These are phyloP conservation scores for Anabacerthia variegaticeps DNA, from an alignment of 2,797 vertebrate genomes.

Conservation along the genomic window DNA sequence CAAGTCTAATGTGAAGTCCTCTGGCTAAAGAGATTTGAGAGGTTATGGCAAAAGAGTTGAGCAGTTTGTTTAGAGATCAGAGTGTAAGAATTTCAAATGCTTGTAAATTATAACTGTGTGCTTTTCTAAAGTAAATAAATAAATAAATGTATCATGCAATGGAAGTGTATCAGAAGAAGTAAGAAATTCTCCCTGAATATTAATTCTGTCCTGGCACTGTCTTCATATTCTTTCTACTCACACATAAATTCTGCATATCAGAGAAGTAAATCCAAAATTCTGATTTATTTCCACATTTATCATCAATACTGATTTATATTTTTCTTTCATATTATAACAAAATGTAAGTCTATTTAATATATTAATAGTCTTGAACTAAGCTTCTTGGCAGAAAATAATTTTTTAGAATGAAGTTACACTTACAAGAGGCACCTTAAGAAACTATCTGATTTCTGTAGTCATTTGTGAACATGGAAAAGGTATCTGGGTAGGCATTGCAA, in stretches of 20 bases:
- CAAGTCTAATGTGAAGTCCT: not conserved
- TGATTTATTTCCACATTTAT: not conserved
- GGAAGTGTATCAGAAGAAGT: not conserved
- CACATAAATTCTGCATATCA: not conserved
- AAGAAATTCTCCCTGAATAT: not conserved
- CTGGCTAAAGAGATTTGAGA: not conserved
- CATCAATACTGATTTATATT: not conserved
- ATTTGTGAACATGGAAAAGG: not conserved
- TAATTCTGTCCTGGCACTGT: not conserved
- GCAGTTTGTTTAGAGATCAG: not conserved
- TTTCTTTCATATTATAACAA: not conserved
- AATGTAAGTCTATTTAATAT: not conserved
- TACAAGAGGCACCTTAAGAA: not conserved
- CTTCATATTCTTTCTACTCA: not conserved
- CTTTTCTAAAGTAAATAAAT: not conserved
- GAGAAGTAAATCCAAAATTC: not conserved
- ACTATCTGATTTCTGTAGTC: not conserved
- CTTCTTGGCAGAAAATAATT: not conserved
- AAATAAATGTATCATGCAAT: not conserved
- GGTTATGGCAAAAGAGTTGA: not conserved
- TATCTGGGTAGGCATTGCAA: not conserved
- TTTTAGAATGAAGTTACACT: not conserved
- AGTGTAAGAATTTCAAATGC: not conserved
- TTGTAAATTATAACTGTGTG: not conserved
- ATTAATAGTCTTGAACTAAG: not conserved